These are phyloP conservation scores for Laodelphax striatellus DNA, from an alignment of 1,140 invertebrate genomes.

Conservation along the genomic window DNA sequence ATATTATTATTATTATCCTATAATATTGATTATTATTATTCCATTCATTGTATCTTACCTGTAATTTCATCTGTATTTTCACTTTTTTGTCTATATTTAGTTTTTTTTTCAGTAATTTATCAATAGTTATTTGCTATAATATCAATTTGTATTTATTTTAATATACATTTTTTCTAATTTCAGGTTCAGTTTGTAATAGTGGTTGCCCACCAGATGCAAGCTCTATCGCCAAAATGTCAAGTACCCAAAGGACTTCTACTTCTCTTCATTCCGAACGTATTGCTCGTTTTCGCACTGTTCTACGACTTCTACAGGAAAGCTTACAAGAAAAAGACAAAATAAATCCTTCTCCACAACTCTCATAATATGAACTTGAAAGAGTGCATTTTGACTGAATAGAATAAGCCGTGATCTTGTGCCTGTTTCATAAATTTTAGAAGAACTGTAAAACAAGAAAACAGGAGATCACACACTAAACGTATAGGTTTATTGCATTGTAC, in stretches of 20 bases:
- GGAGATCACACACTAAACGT: no score
- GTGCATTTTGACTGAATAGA: no score
- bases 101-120: background rate
- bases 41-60: no score
- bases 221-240: slow-evolving; percentile 40
- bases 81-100: no score
- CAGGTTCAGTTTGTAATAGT: slow-evolving; percentile 54
- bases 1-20: no score
- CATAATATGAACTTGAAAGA: background rate
- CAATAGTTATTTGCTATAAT: background rate
- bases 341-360: no score
- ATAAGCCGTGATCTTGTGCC: no score
- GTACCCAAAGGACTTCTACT: slow-evolving; percentile 36
- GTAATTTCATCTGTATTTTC: no score
- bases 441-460: no score
- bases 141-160: slow-evolving; percentile 1
- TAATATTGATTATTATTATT: no score
- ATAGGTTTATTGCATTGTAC: no score
- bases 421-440: no score
- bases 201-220: slow-evolving; percentile 39
- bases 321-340: slow-evolving; percentile 27
- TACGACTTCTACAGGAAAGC: slow-evolving; percentile 48
- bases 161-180: slow-evolving; percentile 24
- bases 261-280: slow-evolving; percentile 47
- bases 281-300: slow-evolving; percentile 55